Evolutionary conservation across 1,140 invertebrate genomes (phyloP), one percentile per base, ranked within the genome.

Genomic region (Arion vulgaris): DNA sequence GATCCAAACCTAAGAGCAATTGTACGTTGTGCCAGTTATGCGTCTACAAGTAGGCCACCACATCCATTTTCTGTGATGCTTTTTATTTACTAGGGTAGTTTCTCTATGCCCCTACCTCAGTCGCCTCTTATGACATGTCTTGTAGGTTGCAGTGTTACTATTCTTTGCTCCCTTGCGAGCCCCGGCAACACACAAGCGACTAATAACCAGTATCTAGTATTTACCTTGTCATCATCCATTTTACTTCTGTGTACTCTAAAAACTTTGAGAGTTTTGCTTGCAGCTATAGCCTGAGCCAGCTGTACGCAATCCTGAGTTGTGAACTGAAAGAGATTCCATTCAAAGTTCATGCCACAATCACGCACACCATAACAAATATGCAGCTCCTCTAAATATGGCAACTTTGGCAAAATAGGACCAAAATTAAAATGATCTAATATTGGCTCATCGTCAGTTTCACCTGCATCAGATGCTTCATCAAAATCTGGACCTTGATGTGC

Each of bases 311-410:
- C 92, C 83, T 88, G 87, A 17, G 90, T 89, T 41, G 92, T 93
- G 80, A 93, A 92, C 84, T 92, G 89, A 86, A 93, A 93, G 38
- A 93, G 82, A 84, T 89, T 91, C 92, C 92, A 93, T 80, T 92
- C 91, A 90, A 93, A 93, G 84, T 93, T 93, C 92, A 93, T 93
- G 28, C 92, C 92, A 87, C 92, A 93, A 84, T 93, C 90, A 81
- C 85, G 86, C 0, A 93, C 91, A 49, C 90, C 90, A 87, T 91
- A 93, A n/a, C 88, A 88, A 28, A 93, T 75, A 73, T 89, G 86
- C 11, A 93, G 81, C 75, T 92, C 91, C 85, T 90, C 86, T n/a
- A 93, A 80, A 81, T 88, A 87, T 11, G 89, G 88, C 66, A 93
- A 85, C 51, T 82, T 79, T 76, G 88, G 88, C 28, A 93, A 80